Percentiles rank a stretch among this genome's conserved stretches.
Evolutionary conservation across 2,888 invertebrate species (phyloP).

Genomic region (Darwinula stevensoni): DNA sequence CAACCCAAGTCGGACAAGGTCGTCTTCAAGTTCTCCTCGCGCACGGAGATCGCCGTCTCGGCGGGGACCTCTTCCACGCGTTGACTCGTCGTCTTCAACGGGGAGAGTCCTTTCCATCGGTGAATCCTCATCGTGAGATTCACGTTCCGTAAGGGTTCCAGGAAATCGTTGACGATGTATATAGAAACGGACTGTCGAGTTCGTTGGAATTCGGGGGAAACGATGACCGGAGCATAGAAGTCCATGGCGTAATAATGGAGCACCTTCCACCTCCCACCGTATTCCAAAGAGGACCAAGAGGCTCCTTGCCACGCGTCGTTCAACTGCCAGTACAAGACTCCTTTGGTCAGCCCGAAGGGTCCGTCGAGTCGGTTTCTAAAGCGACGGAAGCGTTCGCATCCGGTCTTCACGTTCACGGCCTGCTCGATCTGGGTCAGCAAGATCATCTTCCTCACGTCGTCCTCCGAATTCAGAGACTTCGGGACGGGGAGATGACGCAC

Average conservation of each 20-base stretch:
- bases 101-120: not conserved
- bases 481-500: too few species aligned
- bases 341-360: constrained; percentile 48
- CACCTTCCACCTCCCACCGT: constrained; percentile 50
- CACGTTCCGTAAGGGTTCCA: not conserved
- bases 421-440: constrained; percentile 29
- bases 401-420: constrained; percentile 56
- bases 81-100: not conserved
- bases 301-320: constrained; percentile 96
- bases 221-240: constrained; percentile 33
- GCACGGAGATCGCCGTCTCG: too few species aligned
- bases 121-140: not conserved
- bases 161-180: not conserved
- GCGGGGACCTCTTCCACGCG: not conserved
- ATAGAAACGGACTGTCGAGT: too few species aligned
- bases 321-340: constrained; percentile 89
- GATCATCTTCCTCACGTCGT: too few species aligned
- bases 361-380: too few species aligned
- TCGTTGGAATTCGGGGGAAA: too few species aligned
- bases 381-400: constrained; percentile 54
- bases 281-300: constrained; percentile 74
- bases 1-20: not conserved
- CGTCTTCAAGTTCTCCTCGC: not conserved
- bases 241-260: constrained; percentile 60
- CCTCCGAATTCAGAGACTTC: too few species aligned